Evolutionary conservation across 2,888 invertebrate species (phyloP), one percentile per base, ranked within the genome.

Genomic region (Aplocera efformata): DNA sequence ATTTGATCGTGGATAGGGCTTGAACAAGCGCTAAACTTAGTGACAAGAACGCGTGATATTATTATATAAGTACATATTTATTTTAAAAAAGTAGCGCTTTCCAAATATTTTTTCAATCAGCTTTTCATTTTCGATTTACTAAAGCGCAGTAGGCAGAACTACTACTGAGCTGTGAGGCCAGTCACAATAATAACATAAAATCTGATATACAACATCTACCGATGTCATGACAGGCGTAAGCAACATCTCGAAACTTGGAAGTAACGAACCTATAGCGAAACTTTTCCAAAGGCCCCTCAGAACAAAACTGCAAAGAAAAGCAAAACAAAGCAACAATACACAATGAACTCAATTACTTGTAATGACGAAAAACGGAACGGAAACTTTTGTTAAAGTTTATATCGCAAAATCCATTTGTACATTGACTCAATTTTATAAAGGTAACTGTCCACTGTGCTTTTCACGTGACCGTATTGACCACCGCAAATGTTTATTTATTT

Each of bases 331-430:
- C 11, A 30, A 25, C 28, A 20, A 24, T 13, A 20, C 29, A 41
- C 34, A 35, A 31, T 32, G 23, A 35, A 35, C 41, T 35, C 41
- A 42, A 35, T 42, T 35, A 42, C 31, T 31, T 27, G 41, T 42
- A 42, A 42, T 42, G 35, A 35, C 35, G 35, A 27, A 42, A 23
- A 42, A 30, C n/a, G 25, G 20, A 28, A 27, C 8, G 11, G 30
- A 40, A 17, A 30, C 33, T 40, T 24, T n/a, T 17, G 29, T 11
- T 3, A 28, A 34, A 40, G 29, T 40, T 34, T 26, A 29, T 11
- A 34, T 30, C 21, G 32, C 37, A 39, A 39, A 40, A 42, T 42
- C 41, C 43, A 42, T 51, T 48, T 28, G 22, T 31, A 32, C 35
- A 42, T 44, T 38, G 32, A 35, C 32, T 24, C 32, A 39, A 44